Conservation (phyloP, 1,140 invertebrate genomes). For the Glossosoma conforme region DNA sequence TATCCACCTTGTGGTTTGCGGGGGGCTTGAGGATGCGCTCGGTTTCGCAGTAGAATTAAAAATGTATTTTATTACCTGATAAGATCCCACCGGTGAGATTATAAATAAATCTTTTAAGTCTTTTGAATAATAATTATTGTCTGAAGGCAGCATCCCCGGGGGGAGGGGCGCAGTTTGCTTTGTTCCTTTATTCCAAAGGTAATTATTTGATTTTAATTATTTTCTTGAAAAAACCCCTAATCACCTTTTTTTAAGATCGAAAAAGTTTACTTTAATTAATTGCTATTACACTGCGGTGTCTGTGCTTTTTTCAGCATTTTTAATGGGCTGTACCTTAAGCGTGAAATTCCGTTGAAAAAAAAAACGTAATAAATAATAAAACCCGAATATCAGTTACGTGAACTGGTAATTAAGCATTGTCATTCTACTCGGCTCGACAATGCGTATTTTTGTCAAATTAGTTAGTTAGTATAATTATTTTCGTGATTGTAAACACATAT, state of each 20-base stretch:
- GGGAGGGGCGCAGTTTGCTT: constrained; percentile 9
- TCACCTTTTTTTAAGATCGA: constrained; percentile 23
- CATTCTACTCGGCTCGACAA: too few relatives aligned
- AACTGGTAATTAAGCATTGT: too few relatives aligned
- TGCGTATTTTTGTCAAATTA: too few relatives aligned
- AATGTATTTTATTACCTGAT: constrained; percentile 34
- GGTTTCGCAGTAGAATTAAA: constrained; percentile 31
- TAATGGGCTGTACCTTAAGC: not conserved
- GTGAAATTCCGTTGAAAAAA: not conserved
- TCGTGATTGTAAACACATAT: too few relatives aligned
- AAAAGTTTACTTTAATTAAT: constrained; percentile 28
- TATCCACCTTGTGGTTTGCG: not conserved
- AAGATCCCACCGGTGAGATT: constrained; percentile 32
- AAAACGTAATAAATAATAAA: too few relatives aligned
- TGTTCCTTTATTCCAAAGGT: constrained; percentile 29
- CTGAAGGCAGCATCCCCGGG: not conserved
- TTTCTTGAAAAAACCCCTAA: constrained; percentile 26
- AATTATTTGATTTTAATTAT: constrained; percentile 33
- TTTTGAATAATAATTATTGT: constrained; percentile 34
- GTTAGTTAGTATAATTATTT: too few relatives aligned
- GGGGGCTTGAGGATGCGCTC: constrained; percentile 19
- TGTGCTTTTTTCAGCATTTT: not conserved
- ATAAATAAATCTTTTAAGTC: constrained; percentile 33
- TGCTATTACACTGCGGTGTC: constrained; percentile 11
- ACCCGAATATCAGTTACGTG: too few relatives aligned